A percentile compares a stretch with the other conserved stretches of the same genome.
Conservation (phyloP, 1,140 invertebrate species). For the Colletes gigas region DNA sequence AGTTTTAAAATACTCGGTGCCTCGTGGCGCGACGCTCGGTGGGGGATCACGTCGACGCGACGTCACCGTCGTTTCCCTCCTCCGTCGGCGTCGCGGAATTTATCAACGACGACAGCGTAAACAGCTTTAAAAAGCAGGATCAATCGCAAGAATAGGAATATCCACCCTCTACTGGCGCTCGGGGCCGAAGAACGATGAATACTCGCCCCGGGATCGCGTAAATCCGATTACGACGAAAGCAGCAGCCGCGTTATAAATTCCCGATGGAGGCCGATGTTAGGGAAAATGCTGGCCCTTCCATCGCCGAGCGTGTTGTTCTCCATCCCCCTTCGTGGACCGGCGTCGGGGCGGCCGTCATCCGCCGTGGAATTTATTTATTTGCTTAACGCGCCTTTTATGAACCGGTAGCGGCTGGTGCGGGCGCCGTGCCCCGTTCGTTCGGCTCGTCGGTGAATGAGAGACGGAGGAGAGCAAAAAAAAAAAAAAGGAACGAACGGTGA, state of each 20-base stretch:
- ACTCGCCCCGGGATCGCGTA: slow-evolving; percentile 38
- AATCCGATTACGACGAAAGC: slow-evolving; percentile 55
- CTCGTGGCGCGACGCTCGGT: not conserved
- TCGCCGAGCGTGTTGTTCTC: not conserved
- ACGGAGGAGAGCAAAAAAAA: not conserved
- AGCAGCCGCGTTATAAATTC: slow-evolving; percentile 56
- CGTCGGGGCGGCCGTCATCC: slow-evolving; percentile 7
- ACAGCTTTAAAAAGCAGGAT: slow-evolving; percentile 34
- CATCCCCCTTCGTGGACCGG: not conserved
- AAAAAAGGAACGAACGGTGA: too few species aligned
- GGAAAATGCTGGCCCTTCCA: slow-evolving; percentile 36
- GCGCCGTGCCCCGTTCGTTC: slow-evolving; percentile 16
- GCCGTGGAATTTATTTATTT: slow-evolving; percentile 51
- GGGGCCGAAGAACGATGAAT: not conserved
- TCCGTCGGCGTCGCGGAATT: not conserved
- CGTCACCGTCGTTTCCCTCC: too few species aligned
- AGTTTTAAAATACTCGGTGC: too few species aligned
- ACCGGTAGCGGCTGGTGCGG: slow-evolving; percentile 30
- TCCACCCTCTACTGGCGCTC: not conserved
- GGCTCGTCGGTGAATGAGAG: slow-evolving; percentile 32
- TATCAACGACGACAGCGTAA: slow-evolving; percentile 18
- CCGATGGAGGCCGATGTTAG: slow-evolving; percentile 54
- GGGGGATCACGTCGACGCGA: not conserved
- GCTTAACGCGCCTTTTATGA: slow-evolving; percentile 60
- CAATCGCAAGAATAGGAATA: slow-evolving; percentile 24